Percentiles rank a stretch among this genome's conserved stretches.
phyloP scores from a whole-genome alignment of 1,140 invertebrate genomes.

The Drosophila paulistorum region DNA sequence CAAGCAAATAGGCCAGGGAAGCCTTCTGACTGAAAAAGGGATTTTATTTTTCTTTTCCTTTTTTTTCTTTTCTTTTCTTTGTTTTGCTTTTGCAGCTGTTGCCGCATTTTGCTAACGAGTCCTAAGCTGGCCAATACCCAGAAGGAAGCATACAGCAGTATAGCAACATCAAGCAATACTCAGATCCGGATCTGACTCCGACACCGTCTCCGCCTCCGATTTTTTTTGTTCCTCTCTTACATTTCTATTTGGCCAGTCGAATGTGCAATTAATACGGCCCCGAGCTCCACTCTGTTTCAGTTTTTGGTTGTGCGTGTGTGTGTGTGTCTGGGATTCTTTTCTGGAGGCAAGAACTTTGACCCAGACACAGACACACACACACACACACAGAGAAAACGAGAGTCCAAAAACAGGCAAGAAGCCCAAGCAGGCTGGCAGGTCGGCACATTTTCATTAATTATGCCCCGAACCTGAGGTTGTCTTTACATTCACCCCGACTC shows the following conservation, averaged over 20 bases:
- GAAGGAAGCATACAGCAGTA: neutral
- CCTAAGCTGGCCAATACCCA: slow-evolving; percentile 10
- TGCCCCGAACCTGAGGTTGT: slow-evolving; percentile 18
- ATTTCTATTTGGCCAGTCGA: slow-evolving; percentile 32
- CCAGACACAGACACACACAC: slow-evolving; percentile 1
- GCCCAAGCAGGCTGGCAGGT: neutral
- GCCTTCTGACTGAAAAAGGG: slow-evolving; percentile 18
- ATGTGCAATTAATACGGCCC: slow-evolving; percentile 56
- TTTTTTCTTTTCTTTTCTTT: neutral
- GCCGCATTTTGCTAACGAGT: slow-evolving; percentile 8
- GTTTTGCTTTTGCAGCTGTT: neutral
- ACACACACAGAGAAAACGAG: neutral
- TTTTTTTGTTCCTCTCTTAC: neutral
- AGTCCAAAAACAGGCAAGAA: neutral
- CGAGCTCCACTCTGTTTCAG: slow-evolving; percentile 6
- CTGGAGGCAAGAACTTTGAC: slow-evolving; percentile 7
- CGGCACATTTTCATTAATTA: slow-evolving; percentile 54
- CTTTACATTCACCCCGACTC: neutral
- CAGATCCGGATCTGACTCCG: neutral
- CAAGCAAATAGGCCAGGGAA: slow-evolving; percentile 5
- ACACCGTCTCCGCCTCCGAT: neutral
- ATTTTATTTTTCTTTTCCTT: neutral
- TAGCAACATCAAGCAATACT: slow-evolving; percentile 7
- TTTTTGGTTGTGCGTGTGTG: slow-evolving; percentile 14
- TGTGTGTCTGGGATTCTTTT: slow-evolving; percentile 14